Evolutionary conservation across 2,888 invertebrate genomes (phyloP).

Genomic region (Pseudanteris insignis): DNA sequence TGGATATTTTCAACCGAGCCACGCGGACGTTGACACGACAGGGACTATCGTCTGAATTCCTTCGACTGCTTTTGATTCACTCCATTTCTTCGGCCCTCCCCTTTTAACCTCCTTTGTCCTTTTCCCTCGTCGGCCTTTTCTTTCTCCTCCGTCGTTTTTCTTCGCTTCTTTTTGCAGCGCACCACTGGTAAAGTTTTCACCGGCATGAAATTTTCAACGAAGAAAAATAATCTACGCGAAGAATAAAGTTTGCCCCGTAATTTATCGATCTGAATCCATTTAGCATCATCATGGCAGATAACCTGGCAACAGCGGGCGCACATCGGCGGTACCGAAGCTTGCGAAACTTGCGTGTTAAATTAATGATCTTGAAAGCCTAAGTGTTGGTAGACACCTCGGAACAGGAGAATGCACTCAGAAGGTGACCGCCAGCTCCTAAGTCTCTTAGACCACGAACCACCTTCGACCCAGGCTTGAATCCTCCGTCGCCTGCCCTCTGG

Average conservation of each 20-base stretch:
- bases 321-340: constrained; percentile 45
- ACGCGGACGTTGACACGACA: constrained; percentile 1
- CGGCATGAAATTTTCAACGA: constrained; percentile 28
- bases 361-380: constrained; percentile 66
- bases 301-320: constrained; percentile 43
- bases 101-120: too few relatives aligned
- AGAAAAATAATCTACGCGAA: constrained; percentile 32
- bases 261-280: constrained; percentile 46
- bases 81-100: background rate
- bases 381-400: constrained; percentile 59
- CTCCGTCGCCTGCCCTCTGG: constrained; percentile 42
- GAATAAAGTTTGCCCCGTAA: constrained; percentile 40
- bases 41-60: constrained; percentile 10
- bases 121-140: background rate
- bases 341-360: constrained; percentile 58
- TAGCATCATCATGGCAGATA: constrained; percentile 45
- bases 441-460: constrained; percentile 62
- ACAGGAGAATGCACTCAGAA: constrained; percentile 66
- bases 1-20: constrained; percentile 20
- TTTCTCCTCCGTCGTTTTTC: background rate
- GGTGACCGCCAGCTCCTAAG: constrained; percentile 65
- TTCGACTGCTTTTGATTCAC: constrained; percentile 1
- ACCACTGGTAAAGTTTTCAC: constrained; percentile 9
- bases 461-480: constrained; percentile 48
- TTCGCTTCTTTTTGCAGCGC: constrained; percentile 1